phyloP scores from a whole-genome alignment of 2,888 invertebrate genomes.

The Morpho helenor region DNA sequence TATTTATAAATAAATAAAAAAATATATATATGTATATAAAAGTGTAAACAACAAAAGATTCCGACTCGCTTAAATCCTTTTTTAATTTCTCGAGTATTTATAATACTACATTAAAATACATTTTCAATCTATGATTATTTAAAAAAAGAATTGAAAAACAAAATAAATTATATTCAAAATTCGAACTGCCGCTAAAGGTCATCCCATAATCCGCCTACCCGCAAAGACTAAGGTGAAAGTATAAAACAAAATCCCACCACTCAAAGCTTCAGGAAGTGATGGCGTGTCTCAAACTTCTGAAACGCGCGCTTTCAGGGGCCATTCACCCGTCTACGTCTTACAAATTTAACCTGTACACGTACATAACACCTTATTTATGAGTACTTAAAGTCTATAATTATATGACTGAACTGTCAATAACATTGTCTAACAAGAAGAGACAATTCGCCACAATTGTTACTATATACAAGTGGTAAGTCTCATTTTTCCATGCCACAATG shows the following conservation, averaged over 20 bases:
- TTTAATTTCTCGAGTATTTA: neutral
- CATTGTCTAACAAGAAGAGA: slow-evolving; percentile 28
- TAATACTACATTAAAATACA: neutral
- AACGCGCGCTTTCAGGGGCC: slow-evolving; percentile 63
- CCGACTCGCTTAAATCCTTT: neutral
- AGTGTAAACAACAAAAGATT: too few species aligned
- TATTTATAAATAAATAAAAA: too few species aligned
- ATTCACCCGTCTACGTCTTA: slow-evolving; percentile 52
- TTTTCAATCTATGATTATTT: too few species aligned
- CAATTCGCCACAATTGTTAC: slow-evolving; percentile 15
- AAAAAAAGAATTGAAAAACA: too few species aligned
- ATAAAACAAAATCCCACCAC: slow-evolving; percentile 43
- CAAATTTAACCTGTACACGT: slow-evolving; percentile 28
- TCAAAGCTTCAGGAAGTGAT: slow-evolving; percentile 54
- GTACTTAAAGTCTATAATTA: slow-evolving; percentile 37
- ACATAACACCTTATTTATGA: slow-evolving; percentile 29
- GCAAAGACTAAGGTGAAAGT: slow-evolving; percentile 12
- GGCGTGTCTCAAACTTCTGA: slow-evolving; percentile 64
- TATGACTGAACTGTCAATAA: slow-evolving; percentile 15
- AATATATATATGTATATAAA: too few species aligned
- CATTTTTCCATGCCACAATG: slow-evolving; percentile 20
- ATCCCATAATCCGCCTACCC: neutral
- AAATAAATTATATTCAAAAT: neutral
- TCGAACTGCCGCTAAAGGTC: neutral
- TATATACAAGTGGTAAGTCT: slow-evolving; percentile 19